A percentile compares a stretch with the other conserved stretches of the same genome.
Conservation (phyloP, 2,113 vertebrate species). For the Neomonachus schauinslandi region DNA sequence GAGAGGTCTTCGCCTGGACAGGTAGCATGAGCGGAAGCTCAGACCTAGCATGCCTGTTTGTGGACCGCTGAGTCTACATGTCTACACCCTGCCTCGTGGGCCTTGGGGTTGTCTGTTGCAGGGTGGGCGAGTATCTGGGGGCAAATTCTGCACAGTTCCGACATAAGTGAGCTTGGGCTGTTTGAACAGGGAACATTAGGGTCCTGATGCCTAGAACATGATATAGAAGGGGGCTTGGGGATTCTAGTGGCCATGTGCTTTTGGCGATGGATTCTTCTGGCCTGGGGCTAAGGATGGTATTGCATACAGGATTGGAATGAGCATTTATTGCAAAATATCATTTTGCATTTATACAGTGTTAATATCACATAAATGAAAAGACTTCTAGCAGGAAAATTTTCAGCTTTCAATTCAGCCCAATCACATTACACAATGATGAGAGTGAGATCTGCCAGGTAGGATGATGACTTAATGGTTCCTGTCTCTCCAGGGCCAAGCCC, state of each 20-base stretch:
- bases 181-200: not conserved
- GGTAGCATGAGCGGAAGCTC: fast-evolving
- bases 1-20: not conserved
- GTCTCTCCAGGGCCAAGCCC: not conserved
- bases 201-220: no score
- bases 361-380: not conserved
- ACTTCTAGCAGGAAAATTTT: not conserved
- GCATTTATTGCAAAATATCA: not conserved
- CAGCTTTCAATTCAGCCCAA: not conserved
- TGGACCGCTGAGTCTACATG: no score
- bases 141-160: not conserved
- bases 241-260: not conserved
- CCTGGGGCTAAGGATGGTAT: not conserved
- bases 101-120: not conserved
- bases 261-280: not conserved
- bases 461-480: not conserved
- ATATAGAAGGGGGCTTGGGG: not conserved
- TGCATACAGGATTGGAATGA: not conserved
- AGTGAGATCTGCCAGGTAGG: not conserved
- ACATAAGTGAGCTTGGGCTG: not conserved
- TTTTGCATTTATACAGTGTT: not conserved
- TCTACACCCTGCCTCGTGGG: not conserved
- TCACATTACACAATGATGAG: not conserved
- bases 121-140: not conserved
- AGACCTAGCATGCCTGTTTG: fast-evolving